Evolutionary conservation across 2,113 vertebrate species (phyloP), one percentile per base, ranked within the genome.

Genomic region (Cygnus atratus): DNA sequence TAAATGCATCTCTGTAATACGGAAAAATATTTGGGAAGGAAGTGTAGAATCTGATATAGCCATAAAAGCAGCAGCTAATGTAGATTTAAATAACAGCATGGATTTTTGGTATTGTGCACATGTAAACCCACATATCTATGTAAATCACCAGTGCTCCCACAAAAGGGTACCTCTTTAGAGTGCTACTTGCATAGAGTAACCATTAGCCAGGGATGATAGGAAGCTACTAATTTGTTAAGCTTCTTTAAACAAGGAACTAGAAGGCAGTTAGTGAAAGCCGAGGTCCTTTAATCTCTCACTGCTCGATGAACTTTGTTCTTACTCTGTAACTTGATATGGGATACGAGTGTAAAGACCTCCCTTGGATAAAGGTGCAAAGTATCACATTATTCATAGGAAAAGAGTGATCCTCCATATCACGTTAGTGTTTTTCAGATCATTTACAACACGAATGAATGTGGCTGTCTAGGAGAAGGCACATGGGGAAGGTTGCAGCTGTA

Each of bases 251-350:
- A 76, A 85, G 73, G 70, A 48, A 88, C 75, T 63, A 85, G 77
- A n/a, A 72, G 52, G 73, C 54, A 65, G 66, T 43, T 74, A 78
- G 82, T 35, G 75, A 84, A 80, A 88, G 84, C 20, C 50, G 62
- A 43, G 67, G 17, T 62, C 72, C 68, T 81, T 58, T 89, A 48
- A 75, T 65, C 54, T 76, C 74, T 57, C 58, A 3, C 43, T 88
- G 82, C 85, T 81, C 46, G 37, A 1, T 21, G 81, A 93, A 85
- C 90, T 97, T 95, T 88, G 75, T 72, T 94, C 82, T 75, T 48
- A 2, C 58, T 88, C 82, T 61, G 68, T 50, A 89, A 55, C 66
- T 29, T 65, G 87, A 13, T 6, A 35, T 2, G 43, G 55, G 39
- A 39, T 21, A 9, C 0, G 4, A 28, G 44, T 75, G n/a, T 14